Evolutionary conservation across 2,888 invertebrate species (phyloP).

Genomic region (Yponomeuta cagnagella): DNA sequence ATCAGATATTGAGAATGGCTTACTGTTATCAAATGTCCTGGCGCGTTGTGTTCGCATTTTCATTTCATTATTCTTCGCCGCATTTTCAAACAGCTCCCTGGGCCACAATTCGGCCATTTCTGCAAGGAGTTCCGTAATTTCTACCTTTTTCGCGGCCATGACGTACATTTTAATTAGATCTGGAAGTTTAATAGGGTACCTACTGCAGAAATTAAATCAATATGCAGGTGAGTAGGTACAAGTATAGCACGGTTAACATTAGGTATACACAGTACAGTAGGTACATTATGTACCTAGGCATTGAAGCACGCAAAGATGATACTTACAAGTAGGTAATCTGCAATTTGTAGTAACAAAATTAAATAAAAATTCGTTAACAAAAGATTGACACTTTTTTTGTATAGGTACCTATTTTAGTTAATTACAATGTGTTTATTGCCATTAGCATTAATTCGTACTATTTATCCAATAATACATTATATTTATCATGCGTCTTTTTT

Average conservation of each 20-base stretch:
- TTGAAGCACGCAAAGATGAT: too few relatives aligned
- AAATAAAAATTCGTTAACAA: neutral
- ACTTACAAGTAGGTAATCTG: too few relatives aligned
- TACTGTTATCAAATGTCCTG: conserved; percentile 19
- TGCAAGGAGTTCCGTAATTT: conserved; percentile 23
- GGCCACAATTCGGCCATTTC: conserved; percentile 28
- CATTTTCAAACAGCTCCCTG: conserved; percentile 10
- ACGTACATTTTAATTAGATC: conserved; percentile 25
- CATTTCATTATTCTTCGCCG: conserved; percentile 18
- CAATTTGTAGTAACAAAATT: too few relatives aligned
- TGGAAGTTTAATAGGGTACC: conserved; percentile 18
- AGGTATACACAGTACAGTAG: too few relatives aligned
- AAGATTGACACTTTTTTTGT: neutral
- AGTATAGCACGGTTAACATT: neutral
- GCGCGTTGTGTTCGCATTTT: conserved; percentile 19
- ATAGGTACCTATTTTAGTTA: neutral
- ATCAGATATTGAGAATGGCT: neutral
- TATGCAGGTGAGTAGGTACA: neutral
- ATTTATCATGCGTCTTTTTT: too few relatives aligned
- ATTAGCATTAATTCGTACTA: too few relatives aligned
- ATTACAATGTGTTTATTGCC: too few relatives aligned
- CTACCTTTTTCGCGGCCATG: conserved; percentile 22
- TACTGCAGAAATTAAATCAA: neutral
- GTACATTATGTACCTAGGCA: too few relatives aligned
- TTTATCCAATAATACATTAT: too few relatives aligned